Conservation (phyloP, 1,140 invertebrate species). For the Apis mellifera region DNA sequence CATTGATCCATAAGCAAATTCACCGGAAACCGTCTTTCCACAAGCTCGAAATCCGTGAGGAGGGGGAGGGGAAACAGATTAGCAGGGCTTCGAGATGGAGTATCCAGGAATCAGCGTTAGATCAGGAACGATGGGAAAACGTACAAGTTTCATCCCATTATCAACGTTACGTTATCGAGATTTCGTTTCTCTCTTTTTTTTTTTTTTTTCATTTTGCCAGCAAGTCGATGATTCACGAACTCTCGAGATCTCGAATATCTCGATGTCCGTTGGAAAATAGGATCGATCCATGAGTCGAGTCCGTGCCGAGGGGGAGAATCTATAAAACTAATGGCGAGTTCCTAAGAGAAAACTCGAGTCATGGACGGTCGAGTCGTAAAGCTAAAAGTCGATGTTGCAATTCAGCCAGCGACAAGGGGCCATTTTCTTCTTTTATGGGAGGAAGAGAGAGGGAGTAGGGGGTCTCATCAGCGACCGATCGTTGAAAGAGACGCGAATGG, state of each 20-base stretch:
- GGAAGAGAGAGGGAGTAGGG: neutral
- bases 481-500: neutral
- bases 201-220: too few relatives aligned
- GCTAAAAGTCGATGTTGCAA: slow-evolving; percentile 27
- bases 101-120: slow-evolving; percentile 13
- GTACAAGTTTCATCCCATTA: slow-evolving; percentile 43
- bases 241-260: neutral
- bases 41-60: neutral
- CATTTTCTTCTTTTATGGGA: slow-evolving; percentile 31
- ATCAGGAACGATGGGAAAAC: slow-evolving; percentile 17
- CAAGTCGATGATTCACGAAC: neutral
- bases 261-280: neutral
- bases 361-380: slow-evolving; percentile 8
- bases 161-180: neutral
- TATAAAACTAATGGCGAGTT: slow-evolving; percentile 26
- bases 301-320: neutral
- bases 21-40: neutral
- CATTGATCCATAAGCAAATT: neutral
- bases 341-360: slow-evolving; percentile 1
- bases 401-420: slow-evolving; percentile 24
- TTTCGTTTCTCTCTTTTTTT: too few relatives aligned
- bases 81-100: slow-evolving; percentile 28
- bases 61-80: neutral
- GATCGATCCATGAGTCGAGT: slow-evolving; percentile 8
- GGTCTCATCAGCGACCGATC: slow-evolving; percentile 30